Evolutionary conservation across 53 echinoderm and acorn worm genomes (phyloP).

Genomic region (Stichopus horrens): DNA sequence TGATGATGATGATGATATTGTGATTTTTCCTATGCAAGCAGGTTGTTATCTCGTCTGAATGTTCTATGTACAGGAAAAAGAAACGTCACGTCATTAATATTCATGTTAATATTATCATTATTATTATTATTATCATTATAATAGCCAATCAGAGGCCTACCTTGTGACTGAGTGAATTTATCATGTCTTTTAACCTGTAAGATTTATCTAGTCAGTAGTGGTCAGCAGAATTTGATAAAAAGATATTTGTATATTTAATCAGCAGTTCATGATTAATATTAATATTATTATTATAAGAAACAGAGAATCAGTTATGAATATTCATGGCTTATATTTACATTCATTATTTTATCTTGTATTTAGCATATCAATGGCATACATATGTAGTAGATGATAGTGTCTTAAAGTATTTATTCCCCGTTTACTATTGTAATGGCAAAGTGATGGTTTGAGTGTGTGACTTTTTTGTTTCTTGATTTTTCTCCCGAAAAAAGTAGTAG

Average conservation of each 20-base stretch:
- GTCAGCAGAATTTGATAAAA: constrained; percentile 15
- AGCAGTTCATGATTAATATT: not conserved
- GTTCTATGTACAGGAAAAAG: not conserved
- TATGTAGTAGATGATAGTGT: not conserved
- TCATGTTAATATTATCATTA: constrained; percentile 8
- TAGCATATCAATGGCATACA: not conserved
- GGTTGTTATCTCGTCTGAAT: not conserved
- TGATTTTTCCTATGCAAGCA: constrained; percentile 15
- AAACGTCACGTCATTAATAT: not conserved
- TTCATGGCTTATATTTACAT: constrained; percentile 1
- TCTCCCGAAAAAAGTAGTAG: too few species aligned
- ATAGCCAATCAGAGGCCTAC: constrained; percentile 16
- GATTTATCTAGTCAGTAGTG: constrained; percentile 1
- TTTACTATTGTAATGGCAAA: not conserved
- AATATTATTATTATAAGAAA: not conserved
- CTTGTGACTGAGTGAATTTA: not conserved
- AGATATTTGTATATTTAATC: constrained; percentile 8
- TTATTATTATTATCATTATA: not conserved
- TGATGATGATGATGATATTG: not conserved
- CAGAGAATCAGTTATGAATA: not conserved
- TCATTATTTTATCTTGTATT: not conserved
- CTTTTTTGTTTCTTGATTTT: too few species aligned
- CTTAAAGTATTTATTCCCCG: not conserved
- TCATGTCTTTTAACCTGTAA: not conserved
- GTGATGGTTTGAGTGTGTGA: too few species aligned